phyloP scores from a whole-genome alignment of 2,888 invertebrate genomes.

The Iselma pallidipennis region DNA sequence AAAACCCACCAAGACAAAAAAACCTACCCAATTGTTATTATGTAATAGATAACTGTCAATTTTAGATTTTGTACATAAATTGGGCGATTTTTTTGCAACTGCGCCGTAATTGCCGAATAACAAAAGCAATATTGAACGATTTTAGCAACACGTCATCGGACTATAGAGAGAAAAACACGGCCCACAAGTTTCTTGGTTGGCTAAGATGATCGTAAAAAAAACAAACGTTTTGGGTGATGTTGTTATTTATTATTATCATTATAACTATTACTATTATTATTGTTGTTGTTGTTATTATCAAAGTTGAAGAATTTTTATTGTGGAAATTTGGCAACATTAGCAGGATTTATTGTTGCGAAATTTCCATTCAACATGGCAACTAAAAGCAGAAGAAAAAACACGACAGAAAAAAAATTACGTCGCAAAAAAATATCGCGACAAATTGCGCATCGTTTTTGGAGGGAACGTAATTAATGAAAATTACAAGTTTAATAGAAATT shows the following conservation, averaged over 20 bases:
- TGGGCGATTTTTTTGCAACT: not conserved
- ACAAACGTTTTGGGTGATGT: too few species aligned
- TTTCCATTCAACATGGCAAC: not conserved
- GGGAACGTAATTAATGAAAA: not conserved
- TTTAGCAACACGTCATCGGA: conserved; percentile 14
- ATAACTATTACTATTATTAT: too few species aligned
- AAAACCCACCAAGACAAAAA: too few species aligned
- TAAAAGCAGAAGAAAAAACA: not conserved
- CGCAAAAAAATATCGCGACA: not conserved
- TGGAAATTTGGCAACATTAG: too few species aligned
- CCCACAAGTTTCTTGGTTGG: not conserved
- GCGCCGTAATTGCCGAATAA: not conserved
- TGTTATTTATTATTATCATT: too few species aligned
- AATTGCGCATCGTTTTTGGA: not conserved
- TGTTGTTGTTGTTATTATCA: not conserved
- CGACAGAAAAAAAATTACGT: not conserved
- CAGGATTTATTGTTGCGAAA: not conserved
- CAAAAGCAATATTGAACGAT: conserved; percentile 14
- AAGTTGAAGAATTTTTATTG: not conserved
- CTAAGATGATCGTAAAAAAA: not conserved
- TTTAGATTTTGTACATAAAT: not conserved
- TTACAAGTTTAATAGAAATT: not conserved
- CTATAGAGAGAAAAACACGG: not conserved
- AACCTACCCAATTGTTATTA: not conserved
- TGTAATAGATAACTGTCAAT: not conserved